These are phyloP conservation scores for Glyptemys insculpta DNA, from an alignment of 2,797 vertebrate genomes.

Conservation along the genomic window DNA sequence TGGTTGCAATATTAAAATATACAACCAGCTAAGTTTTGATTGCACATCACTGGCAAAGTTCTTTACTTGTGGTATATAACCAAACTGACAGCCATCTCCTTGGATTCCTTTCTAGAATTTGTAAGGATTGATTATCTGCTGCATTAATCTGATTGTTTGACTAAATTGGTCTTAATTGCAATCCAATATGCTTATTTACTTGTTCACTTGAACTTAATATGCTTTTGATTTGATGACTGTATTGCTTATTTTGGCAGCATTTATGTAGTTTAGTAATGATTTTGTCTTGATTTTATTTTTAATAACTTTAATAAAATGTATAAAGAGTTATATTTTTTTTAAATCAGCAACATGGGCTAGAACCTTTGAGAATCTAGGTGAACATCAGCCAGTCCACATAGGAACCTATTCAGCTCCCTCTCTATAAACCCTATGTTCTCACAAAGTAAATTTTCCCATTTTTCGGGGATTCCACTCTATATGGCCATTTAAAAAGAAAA, in stretches of 20 bases:
- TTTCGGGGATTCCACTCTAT: neutral
- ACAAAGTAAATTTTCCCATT: neutral
- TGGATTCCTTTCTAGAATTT: neutral
- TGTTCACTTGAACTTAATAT: neutral
- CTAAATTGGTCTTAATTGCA: neutral
- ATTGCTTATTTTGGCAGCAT: neutral
- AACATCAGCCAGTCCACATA: rapidly evolving
- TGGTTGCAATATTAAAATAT: neutral
- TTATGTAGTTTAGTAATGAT: neutral
- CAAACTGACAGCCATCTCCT: neutral
- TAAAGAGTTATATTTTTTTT: neutral
- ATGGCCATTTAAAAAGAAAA: neutral
- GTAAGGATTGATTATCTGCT: neutral
- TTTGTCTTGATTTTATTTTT: neutral
- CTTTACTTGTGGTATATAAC: neutral
- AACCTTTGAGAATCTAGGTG: neutral
- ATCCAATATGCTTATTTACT: neutral
- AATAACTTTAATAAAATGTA: neutral
- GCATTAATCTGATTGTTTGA: neutral
- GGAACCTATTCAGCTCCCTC: neutral
- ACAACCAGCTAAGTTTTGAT: neutral
- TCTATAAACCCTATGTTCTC: neutral
- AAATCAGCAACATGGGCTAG: neutral
- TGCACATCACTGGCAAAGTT: neutral
- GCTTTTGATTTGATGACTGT: neutral